phyloP scores from a whole-genome alignment of 2,888 invertebrate genomes.

The Scelioninae gen. 2 region DNA sequence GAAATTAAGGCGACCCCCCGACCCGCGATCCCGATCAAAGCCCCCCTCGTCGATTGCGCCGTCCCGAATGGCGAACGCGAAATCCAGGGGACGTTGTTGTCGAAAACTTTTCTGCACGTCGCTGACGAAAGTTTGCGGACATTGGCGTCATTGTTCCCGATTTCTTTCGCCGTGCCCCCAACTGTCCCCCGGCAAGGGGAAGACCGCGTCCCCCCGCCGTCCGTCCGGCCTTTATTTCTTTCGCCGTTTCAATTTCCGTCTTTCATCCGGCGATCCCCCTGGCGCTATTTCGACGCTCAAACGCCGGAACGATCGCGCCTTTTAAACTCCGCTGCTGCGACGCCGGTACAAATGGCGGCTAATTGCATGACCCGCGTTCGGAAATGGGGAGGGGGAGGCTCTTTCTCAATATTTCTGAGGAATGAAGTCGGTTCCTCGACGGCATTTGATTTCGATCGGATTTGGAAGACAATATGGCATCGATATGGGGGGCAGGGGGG shows the following conservation, averaged over 20 bases:
- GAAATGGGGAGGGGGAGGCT: slow-evolving; percentile 31
- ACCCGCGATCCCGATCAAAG: neutral
- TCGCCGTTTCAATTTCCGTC: slow-evolving; percentile 57
- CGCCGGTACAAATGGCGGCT: slow-evolving; percentile 29
- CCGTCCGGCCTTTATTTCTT: slow-evolving; percentile 43
- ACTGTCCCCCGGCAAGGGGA: slow-evolving; percentile 1
- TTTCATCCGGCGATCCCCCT: slow-evolving; percentile 37
- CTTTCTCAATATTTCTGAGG: too few relatives aligned
- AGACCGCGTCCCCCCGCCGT: slow-evolving; percentile 29
- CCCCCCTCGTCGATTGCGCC: slow-evolving; percentile 22
- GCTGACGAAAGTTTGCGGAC: slow-evolving; percentile 45
- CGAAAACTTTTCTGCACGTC: slow-evolving; percentile 49
- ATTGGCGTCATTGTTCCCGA: slow-evolving; percentile 57
- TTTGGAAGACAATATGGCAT: slow-evolving; percentile 18
- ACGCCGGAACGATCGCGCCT: slow-evolving; percentile 45
- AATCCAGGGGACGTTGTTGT: slow-evolving; percentile 41
- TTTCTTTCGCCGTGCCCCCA: slow-evolving; percentile 34
- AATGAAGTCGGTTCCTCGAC: too few relatives aligned
- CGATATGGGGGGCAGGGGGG: too few relatives aligned
- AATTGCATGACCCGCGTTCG: slow-evolving; percentile 35
- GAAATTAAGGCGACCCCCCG: neutral
- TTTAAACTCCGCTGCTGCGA: slow-evolving; percentile 34
- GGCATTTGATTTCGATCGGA: too few relatives aligned
- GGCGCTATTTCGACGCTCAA: slow-evolving; percentile 49
- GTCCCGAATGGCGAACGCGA: slow-evolving; percentile 31